These are phyloP conservation scores for Prietella phreatophila DNA, from an alignment of 2,113 vertebrate species.

Conservation along the genomic window DNA sequence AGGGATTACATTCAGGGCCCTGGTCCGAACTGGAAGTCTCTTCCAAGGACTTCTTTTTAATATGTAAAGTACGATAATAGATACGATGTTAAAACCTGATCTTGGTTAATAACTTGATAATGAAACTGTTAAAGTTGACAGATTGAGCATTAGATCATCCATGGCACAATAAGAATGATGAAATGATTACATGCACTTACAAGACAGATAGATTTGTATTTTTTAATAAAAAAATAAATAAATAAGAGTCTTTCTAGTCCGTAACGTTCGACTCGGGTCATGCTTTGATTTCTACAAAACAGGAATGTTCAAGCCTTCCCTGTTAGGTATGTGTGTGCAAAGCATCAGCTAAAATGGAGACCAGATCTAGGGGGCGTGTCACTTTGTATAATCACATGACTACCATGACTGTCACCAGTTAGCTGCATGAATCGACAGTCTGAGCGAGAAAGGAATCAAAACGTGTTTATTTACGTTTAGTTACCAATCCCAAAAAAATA, in stretches of 20 bases:
- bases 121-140: neutral
- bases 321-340: no score
- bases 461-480: no score
- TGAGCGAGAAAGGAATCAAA: neutral
- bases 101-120: neutral
- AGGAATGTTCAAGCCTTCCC: neutral
- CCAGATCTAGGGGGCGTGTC: neutral
- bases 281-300: neutral
- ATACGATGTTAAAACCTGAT: neutral
- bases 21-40: neutral
- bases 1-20: neutral
- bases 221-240: no score
- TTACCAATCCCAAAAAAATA: no score
- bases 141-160: neutral
- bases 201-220: no score
- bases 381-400: neutral
- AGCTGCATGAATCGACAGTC: neutral
- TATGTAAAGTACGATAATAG: neutral
- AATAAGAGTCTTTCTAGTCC: no score
- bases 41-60: no score
- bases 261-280: neutral
- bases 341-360: neutral
- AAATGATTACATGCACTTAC: no score
- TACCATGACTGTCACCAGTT: neutral
- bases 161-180: neutral